These are phyloP conservation scores for Tridacna crocea DNA, from an alignment of 2,888 invertebrate genomes.

Conservation along the genomic window DNA sequence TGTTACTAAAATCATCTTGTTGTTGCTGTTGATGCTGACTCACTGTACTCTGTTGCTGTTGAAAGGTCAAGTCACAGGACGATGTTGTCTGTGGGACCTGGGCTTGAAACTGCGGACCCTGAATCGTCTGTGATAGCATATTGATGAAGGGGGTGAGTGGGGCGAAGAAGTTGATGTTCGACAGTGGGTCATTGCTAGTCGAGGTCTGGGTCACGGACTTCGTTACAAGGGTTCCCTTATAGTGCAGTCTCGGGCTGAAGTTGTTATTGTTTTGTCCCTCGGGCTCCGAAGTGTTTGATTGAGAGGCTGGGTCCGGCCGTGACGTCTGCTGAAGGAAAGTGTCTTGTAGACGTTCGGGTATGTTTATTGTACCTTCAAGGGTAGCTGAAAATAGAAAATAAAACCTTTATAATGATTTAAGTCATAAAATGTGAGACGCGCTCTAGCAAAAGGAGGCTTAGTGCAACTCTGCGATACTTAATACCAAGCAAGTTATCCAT, in stretches of 20 bases:
- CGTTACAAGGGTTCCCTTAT: constrained; percentile 90
- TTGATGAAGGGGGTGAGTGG: constrained; percentile 81
- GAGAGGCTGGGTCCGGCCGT: constrained; percentile 24
- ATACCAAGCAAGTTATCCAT: no score
- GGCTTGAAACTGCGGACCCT: constrained; percentile 68
- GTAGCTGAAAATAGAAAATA: constrained; percentile 76
- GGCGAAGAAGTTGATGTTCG: constrained; percentile 74
- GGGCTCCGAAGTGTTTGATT: constrained; percentile 38
- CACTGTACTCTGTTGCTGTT: constrained; percentile 35
- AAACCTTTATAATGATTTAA: background rate
- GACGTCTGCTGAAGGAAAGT: constrained; percentile 53
- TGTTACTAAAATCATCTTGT: constrained; percentile 31
- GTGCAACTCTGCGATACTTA: no score
- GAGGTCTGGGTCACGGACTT: constrained; percentile 85
- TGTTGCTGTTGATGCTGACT: constrained; percentile 51
- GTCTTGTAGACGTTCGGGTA: constrained; percentile 75
- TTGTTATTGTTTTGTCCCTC: constrained; percentile 36
- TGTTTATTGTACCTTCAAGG: constrained; percentile 80
- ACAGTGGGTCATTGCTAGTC: constrained; percentile 66
- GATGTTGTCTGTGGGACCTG: constrained; percentile 59
- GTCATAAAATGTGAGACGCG: background rate
- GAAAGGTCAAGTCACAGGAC: constrained; percentile 47
- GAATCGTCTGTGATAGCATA: constrained; percentile 75
- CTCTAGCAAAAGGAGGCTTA: no score
- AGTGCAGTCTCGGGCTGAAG: constrained; percentile 84